Evolutionary conservation across 2,888 invertebrate genomes (phyloP).

Genomic region (Xestia c-nigrum): DNA sequence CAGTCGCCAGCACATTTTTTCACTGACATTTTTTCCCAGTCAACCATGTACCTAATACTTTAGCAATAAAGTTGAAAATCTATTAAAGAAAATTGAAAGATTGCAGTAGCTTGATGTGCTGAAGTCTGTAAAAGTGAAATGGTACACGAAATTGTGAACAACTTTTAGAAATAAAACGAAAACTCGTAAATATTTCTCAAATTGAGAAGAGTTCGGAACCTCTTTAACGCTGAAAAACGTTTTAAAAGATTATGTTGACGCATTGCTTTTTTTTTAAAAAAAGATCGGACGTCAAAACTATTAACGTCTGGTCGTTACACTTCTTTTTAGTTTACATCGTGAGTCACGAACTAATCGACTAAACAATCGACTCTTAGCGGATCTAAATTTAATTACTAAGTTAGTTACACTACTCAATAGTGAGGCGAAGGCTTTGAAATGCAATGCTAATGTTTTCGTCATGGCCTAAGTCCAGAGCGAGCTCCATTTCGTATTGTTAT

Average conservation of each 20-base stretch:
- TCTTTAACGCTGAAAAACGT: not conserved
- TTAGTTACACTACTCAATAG: conserved; percentile 53
- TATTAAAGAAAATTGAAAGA: too few relatives aligned
- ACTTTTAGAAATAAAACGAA: not conserved
- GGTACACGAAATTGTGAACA: not conserved
- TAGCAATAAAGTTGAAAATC: too few relatives aligned
- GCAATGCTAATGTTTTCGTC: conserved; percentile 69
- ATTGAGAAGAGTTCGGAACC: not conserved
- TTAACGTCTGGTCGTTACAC: conserved; percentile 28
- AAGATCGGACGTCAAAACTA: not conserved
- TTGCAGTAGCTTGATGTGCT: too few relatives aligned
- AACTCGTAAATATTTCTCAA: conserved; percentile 1
- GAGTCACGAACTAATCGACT: conserved; percentile 60
- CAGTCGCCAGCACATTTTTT: too few relatives aligned
- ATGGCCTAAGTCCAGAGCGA: conserved; percentile 56
- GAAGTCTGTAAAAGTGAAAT: not conserved
- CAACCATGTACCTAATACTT: too few relatives aligned
- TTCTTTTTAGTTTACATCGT: conserved; percentile 53
- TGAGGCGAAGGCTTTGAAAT: conserved; percentile 60
- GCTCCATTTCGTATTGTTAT: conserved; percentile 72
- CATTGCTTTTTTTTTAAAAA: conserved; percentile 19
- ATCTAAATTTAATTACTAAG: conserved; percentile 63
- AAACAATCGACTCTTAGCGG: conserved; percentile 52
- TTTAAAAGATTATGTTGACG: conserved; percentile 17
- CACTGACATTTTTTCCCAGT: too few relatives aligned